Evolutionary conservation across 2,113 vertebrate species (phyloP).

Genomic region (Scartelaos histophorus): DNA sequence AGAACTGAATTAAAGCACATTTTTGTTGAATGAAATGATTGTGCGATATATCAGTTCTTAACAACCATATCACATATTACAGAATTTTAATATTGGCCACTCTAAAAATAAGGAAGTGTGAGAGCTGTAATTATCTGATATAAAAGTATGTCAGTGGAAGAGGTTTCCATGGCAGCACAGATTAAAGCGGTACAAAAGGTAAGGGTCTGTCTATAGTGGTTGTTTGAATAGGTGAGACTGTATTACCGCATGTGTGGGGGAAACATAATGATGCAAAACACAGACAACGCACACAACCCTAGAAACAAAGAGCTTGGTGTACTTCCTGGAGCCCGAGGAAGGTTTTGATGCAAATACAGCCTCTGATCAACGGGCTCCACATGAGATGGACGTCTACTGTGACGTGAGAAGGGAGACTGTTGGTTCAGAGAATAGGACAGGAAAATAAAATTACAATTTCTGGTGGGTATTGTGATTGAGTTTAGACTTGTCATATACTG

Average conservation of each 20-base stretch:
- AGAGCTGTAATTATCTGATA: constrained; percentile 30
- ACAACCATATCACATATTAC: too few species aligned
- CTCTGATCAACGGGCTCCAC: constrained; percentile 22
- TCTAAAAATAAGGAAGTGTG: background rate
- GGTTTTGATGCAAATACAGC: constrained; percentile 13
- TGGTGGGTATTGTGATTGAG: too few species aligned
- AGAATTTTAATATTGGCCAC: background rate
- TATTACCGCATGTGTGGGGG: constrained; percentile 28
- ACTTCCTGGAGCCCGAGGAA: constrained; percentile 17
- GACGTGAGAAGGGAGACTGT: background rate
- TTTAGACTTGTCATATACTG: too few species aligned
- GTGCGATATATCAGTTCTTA: too few species aligned
- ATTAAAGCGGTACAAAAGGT: constrained; percentile 47
- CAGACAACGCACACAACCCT: background rate
- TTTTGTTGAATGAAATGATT: too few species aligned
- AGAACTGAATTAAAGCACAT: too few species aligned
- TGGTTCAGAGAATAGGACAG: background rate
- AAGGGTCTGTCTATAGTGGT: constrained; percentile 35
- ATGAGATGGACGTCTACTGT: background rate
- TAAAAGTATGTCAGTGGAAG: constrained; percentile 37
- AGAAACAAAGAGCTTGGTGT: constrained; percentile 30
- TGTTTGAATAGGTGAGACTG: constrained; percentile 47
- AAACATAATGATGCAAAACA: constrained; percentile 23
- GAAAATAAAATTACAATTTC: too few species aligned
- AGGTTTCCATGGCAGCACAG: constrained; percentile 65